Percentiles rank a stretch among this genome's conserved stretches.
phyloP scores from a whole-genome alignment of 2,113 vertebrate species.

The Limnothrissa miodon region DNA sequence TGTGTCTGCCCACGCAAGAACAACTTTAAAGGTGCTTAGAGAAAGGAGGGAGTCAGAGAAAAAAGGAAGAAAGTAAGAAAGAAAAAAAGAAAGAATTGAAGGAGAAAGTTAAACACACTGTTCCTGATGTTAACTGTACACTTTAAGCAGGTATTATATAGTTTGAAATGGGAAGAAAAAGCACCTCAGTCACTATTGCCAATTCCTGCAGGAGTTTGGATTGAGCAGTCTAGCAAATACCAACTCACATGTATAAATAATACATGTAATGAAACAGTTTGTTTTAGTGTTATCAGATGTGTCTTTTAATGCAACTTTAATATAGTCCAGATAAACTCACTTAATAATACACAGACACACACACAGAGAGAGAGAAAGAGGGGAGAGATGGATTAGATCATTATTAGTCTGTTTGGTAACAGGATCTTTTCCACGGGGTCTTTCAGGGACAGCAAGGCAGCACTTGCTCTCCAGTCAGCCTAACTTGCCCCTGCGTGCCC shows the following conservation, averaged over 20 bases:
- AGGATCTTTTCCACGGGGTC: background rate
- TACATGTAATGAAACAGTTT: slow-evolving; percentile 27
- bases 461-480: background rate
- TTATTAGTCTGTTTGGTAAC: background rate
- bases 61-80: background rate
- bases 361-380: background rate
- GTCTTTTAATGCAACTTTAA: background rate
- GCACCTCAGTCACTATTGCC: background rate
- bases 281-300: background rate
- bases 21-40: background rate
- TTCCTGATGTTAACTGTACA: slow-evolving; percentile 23
- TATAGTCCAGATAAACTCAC: background rate
- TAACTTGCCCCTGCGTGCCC: background rate
- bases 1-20: background rate
- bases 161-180: slow-evolving; percentile 34
- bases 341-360: background rate
- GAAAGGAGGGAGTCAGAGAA: background rate
- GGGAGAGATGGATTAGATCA: background rate
- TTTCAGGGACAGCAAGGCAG: background rate
- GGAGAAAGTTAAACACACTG: background rate
- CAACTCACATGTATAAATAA: slow-evolving; percentile 6
- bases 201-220: slow-evolving; percentile 24
- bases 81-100: background rate
- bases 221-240: background rate
- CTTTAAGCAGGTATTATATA: slow-evolving; percentile 12